Base-by-base conservation (phyloP, 2,113 vertebrate genomes). In the Uria lomvia region DNA sequence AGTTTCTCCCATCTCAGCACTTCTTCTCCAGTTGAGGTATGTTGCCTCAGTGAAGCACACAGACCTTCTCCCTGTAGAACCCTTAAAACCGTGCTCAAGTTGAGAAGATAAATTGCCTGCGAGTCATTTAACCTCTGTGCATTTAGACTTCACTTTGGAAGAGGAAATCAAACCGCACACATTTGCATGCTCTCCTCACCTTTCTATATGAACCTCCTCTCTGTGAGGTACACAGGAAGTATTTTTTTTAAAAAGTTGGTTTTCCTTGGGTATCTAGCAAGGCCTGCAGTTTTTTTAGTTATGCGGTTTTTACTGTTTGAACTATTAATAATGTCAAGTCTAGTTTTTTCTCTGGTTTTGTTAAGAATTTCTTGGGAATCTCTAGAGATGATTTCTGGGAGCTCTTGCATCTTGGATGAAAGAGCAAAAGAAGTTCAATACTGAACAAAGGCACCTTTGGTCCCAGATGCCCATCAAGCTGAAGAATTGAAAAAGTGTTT, bases 321-420 rank as follows among this genome's bases (percentile, higher is more conserved):
- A 68, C 83, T 94, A 72, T 63, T 90, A 93, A 56, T 19, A 79
- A 34, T 86, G 68, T 86, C 68, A 86, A 77, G 12, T 92, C 58
- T 86, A 17, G 7, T 50, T 92, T 95, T 90, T 86, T 21, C 34
- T 88, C 52, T 91, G 50, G 12, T 82, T 93, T 76, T 94, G 38
- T 43, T 59, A 78, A 85, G 56, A 91, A 72, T 71, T 78, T 78
- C 49, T 53, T 75, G 59, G 30, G 70, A 84, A 45, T 96, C 83
- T 89, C 91, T 60, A 32, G 86, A 94, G 90, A 22, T 75, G 55
- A n/a, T 88, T 92, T 26, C 65, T 93, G 63, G 12, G 66, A 95
- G 65, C 76, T 96, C 62, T 72, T 77, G 56, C 52, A 65, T 87
- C 68, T 90, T 53, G 38, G 23, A 94, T 94, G 49, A 94, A 95